Conservation (phyloP, 2,797 vertebrate species). For the Oreochromis grahami region DNA sequence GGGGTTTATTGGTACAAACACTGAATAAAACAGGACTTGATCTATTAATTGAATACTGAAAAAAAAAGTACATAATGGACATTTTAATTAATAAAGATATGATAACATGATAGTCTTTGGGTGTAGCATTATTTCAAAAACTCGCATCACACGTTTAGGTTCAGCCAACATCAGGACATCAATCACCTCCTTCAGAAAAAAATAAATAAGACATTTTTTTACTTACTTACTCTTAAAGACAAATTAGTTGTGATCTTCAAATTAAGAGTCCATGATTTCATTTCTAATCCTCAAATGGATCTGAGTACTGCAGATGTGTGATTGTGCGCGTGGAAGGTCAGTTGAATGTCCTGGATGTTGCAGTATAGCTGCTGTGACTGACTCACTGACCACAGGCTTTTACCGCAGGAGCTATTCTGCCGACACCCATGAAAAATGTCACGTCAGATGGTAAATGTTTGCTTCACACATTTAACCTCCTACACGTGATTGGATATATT, state of each 20-base stretch:
- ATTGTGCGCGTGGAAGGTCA: conserved; percentile 4
- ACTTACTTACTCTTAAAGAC: not conserved
- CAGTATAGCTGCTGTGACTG: conserved; percentile 15
- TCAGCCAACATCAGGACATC: not conserved
- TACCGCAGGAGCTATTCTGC: conserved; percentile 1
- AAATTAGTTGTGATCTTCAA: not conserved
- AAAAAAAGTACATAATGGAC: too few species aligned
- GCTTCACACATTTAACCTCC: not conserved
- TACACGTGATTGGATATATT: not conserved
- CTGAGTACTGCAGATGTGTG: not conserved
- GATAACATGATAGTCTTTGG: not conserved
- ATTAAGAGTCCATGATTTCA: not conserved
- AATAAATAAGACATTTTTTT: not conserved
- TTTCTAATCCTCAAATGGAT: not conserved
- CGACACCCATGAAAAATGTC: not conserved
- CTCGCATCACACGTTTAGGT: not conserved
- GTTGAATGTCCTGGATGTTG: conserved; percentile 24
- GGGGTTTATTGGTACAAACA: not conserved
- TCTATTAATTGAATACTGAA: not conserved
- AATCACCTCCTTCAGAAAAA: not conserved
- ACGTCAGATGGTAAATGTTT: not conserved
- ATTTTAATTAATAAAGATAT: not conserved
- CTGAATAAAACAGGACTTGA: not conserved
- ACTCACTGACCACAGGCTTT: not conserved
- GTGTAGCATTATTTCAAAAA: not conserved